Evolutionary conservation across 2,797 vertebrate genomes (phyloP).

Genomic region (Ibycter americanus): DNA sequence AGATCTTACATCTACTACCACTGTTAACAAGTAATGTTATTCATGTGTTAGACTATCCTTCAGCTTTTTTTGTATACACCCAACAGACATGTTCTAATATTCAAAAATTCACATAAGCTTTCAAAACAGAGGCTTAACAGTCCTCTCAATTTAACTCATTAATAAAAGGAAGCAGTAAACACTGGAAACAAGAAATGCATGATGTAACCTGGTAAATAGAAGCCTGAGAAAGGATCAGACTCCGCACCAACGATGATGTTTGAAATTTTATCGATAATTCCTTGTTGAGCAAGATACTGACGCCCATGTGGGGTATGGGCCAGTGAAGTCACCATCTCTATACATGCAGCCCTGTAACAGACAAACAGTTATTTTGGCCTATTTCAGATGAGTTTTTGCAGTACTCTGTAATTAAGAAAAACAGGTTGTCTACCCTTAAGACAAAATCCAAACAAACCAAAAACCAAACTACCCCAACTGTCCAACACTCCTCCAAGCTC

Average conservation of each 20-base stretch:
- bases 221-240: conserved; percentile 89
- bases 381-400: not conserved
- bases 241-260: conserved; percentile 95
- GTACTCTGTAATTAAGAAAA: rapidly evolving
- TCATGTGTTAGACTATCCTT: not conserved
- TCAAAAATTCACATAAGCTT: not conserved
- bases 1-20: not conserved
- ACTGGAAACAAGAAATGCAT: not conserved
- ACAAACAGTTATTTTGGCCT: not conserved
- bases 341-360: conserved; percentile 85
- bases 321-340: conserved; percentile 91
- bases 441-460: not conserved
- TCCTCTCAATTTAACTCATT: rapidly evolving
- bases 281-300: conserved; percentile 89
- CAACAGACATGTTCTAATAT: rapidly evolving
- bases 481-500: not conserved
- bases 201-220: conserved; percentile 90
- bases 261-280: conserved; percentile 90
- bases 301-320: conserved; percentile 87
- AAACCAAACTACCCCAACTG: rapidly evolving
- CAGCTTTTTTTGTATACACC: not conserved
- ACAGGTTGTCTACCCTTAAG: rapidly evolving
- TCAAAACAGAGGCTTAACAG: not conserved
- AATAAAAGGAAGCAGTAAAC: not conserved
- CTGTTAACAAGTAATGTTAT: not conserved